Conservation (phyloP, 2,113 vertebrate genomes). For the Cromileptes altivelis region DNA sequence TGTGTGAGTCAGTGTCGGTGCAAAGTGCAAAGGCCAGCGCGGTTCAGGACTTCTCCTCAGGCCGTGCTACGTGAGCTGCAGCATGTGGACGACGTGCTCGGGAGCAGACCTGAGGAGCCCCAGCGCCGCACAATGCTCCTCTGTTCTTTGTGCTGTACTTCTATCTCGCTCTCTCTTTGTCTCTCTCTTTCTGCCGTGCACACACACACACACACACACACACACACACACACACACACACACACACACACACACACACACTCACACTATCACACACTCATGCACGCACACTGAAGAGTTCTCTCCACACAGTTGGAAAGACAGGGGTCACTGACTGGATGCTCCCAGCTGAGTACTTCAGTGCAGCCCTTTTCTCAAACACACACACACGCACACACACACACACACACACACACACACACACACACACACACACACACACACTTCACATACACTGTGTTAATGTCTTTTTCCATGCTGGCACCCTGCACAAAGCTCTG, state of each 20-base stretch:
- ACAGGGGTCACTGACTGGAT: constrained; percentile 83
- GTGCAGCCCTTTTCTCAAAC: constrained; percentile 71
- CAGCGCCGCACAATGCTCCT: constrained; percentile 75
- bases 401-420: constrained; percentile 34
- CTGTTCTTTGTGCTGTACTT: constrained; percentile 79
- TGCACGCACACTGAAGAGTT: constrained; percentile 67
- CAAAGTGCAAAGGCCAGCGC: constrained; percentile 66
- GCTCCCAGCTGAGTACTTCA: constrained; percentile 80
- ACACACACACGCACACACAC: constrained; percentile 39
- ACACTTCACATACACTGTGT: constrained; percentile 24
- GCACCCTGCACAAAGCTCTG: constrained; percentile 53
- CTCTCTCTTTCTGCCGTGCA: constrained; percentile 59
- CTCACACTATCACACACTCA: constrained; percentile 54
- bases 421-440: constrained; percentile 40
- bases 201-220: constrained; percentile 52
- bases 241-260: constrained; percentile 50
- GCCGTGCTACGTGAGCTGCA: constrained; percentile 51
- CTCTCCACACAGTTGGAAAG: constrained; percentile 80
- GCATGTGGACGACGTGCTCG: constrained; percentile 58
- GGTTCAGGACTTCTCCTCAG: constrained; percentile 67
- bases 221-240: constrained; percentile 43
- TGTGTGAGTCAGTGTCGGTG: constrained; percentile 59
- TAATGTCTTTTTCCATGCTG: constrained; percentile 79
- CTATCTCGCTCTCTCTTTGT: constrained; percentile 51
- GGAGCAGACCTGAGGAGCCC: constrained; percentile 56